Evolutionary conservation across 1,140 invertebrate genomes (phyloP).

Genomic region (Bombus difficillimus): DNA sequence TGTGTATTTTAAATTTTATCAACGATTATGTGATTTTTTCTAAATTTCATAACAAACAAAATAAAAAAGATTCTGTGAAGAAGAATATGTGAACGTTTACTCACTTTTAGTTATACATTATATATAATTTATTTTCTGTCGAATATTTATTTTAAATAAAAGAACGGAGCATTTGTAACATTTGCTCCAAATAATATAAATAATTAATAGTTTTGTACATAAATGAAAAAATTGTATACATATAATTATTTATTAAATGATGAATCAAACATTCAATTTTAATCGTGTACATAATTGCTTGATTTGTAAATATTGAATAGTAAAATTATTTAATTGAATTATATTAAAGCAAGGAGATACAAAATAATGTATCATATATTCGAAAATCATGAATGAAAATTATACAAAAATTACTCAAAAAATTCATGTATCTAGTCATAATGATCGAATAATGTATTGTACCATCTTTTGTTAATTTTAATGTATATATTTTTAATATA

Average conservation of each 20-base stretch:
- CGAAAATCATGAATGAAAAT: neutral
- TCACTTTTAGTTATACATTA: neutral
- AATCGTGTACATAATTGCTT: neutral
- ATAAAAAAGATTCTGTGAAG: neutral
- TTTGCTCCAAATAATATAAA: neutral
- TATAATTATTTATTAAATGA: conserved; percentile 6
- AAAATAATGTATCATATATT: neutral
- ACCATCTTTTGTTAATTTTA: neutral
- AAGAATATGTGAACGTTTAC: neutral
- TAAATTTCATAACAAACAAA: neutral
- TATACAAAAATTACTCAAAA: neutral
- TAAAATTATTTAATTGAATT: conserved; percentile 7
- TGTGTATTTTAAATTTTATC: neutral
- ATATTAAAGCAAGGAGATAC: neutral
- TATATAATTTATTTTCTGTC: neutral
- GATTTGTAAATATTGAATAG: neutral
- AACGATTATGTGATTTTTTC: neutral
- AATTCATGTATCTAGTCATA: neutral
- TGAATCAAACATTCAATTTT: neutral
- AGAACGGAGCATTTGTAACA: neutral
- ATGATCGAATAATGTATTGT: neutral
- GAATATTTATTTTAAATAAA: neutral
- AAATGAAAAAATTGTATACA: neutral
- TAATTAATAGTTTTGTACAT: neutral
- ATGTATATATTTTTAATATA: neutral